Evolutionary conservation across 2,888 invertebrate genomes (phyloP), one percentile per base, ranked within the genome.

Genomic region (Adelphocoris suturalis): DNA sequence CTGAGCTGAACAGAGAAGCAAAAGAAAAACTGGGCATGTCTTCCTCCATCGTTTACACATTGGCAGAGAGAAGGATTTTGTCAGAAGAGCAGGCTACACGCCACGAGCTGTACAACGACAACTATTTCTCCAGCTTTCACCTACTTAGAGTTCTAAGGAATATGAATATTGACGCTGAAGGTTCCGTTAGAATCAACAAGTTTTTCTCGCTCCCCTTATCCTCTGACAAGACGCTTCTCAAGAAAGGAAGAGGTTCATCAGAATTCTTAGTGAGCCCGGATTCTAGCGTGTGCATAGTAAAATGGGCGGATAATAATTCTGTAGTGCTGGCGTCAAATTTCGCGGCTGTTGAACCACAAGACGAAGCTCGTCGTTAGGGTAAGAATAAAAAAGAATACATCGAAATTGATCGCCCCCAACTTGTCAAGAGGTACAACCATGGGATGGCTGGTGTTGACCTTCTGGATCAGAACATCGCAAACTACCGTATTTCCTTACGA

Each of bases 261-360:
- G 87, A 90, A 19, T 86, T 81, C n/a, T 37, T 90, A 13, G 84
- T 84, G 28, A 89, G 28, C 47, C 23, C 52, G 27, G 90, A 90
- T 68, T 78, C 55, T 46, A 76, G 87, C 46, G 46, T 89, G 19
- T 48, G 47, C 75, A 13, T 88, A 14, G 80, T 88, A 27, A 91
- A 91, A 86, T 91, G 91, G 90, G 28, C 89, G 2, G 91, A 91
- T 68, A 91, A 90, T 52, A 61, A 81, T 27, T 90, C 61, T 16
- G 91, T 91, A 27, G 78, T 86, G 37, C 52, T 91, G 78, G 90
- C 91, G 55, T 91, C 91, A 37, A 91, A 91, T 68, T 91, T 91
- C 89, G 90, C 87, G 4, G 89, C 81, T 14, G 80, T 61, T 61
- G 91, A 90, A 46, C 46, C 57, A 46, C 46, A 85, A n/a, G 90